Base-by-base conservation (phyloP, 2,113 vertebrate genomes). In the Gasterosteus nipponicus region DNA sequence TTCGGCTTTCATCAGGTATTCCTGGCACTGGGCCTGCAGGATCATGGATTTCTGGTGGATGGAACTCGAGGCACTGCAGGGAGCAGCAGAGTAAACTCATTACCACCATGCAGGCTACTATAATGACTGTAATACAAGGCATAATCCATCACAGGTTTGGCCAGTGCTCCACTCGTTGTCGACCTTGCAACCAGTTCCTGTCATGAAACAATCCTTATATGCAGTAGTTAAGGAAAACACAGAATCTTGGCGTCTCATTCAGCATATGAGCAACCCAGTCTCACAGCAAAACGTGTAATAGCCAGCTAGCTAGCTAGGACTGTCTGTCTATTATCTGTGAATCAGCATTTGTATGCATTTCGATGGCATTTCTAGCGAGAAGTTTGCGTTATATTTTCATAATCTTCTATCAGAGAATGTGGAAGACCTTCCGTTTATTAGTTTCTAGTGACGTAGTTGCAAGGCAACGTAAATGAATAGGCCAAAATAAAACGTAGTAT, bases 21-120 rank as follows among this genome's bases (percentile, higher is more conserved):
- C 93, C 46, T 91, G 91, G 74, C 92, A 94, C 60, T 92, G 86
- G 44, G 0, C 1, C 74, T 93, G 89, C 62, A 94, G 88, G 15
- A 59, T 1, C 18, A 59, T 22, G 11, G 86, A 80, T 71, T 12
- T 90, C 82, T 94, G 92, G 35, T 88, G 69, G 56, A 92, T 53
- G 44, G 61, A 29, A 26, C 10, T 41, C 65, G 65, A 39, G 22
- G 38, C 70, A 67, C 91, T 92, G 87, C 69, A 81, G 77, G 53
- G 77, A 63, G 59, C 58, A 73, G 72, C 29, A 75, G 61, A 88
- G 62, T 0, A 22, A 80, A 78, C 0, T 22, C 7, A 62, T 82
- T 38, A 88, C 7, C n/a, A 41, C 9, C 4, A 26, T 26, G 22
- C 22, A 70, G 63, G 29, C 18, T 26, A 29, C 2, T 8, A 54